Percentiles rank a stretch among this genome's conserved stretches.
Evolutionary conservation across 2,888 invertebrate species (phyloP).

Genomic region (Lomographa bimaculata): DNA sequence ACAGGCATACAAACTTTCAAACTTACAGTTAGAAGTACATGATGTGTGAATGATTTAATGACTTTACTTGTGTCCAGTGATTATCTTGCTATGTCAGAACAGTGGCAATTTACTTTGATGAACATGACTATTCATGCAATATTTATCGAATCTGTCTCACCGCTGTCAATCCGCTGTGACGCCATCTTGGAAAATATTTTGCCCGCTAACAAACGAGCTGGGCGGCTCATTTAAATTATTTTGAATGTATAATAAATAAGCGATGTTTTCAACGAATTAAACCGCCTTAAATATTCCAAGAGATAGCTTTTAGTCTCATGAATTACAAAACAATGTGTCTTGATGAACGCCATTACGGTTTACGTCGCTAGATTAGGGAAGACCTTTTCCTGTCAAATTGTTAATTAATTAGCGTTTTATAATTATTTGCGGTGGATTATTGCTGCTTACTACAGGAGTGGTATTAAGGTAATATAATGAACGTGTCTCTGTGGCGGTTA

Average conservation of each 20-base stretch:
- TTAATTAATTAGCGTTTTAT: slow-evolving; percentile 15
- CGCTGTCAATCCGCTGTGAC: too few relatives aligned
- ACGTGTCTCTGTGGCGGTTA: too few relatives aligned
- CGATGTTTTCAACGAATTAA: slow-evolving; percentile 32
- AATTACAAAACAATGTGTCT: slow-evolving; percentile 24
- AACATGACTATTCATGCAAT: too few relatives aligned
- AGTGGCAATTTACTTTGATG: too few relatives aligned
- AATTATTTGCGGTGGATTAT: slow-evolving; percentile 6
- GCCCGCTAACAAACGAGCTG: slow-evolving; percentile 11
- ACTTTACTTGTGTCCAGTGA: too few relatives aligned
- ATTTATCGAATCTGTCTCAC: too few relatives aligned
- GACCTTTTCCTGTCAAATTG: slow-evolving; percentile 7
- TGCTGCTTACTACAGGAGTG: background rate
- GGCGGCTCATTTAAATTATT: slow-evolving; percentile 35
- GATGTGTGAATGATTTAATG: too few relatives aligned
- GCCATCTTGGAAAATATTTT: slow-evolving; percentile 5
- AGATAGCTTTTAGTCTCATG: slow-evolving; percentile 29
- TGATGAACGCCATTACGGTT: slow-evolving; percentile 8
- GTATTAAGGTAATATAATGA: background rate
- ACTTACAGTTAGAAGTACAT: too few relatives aligned
- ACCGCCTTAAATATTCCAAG: slow-evolving; percentile 33
- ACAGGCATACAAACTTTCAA: too few relatives aligned
- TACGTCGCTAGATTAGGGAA: background rate
- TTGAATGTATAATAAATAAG: slow-evolving; percentile 41
- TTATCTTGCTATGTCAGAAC: too few relatives aligned